Base-by-base conservation (phyloP, 2,888 invertebrate genomes). In the Odiellus spinosus region DNA sequence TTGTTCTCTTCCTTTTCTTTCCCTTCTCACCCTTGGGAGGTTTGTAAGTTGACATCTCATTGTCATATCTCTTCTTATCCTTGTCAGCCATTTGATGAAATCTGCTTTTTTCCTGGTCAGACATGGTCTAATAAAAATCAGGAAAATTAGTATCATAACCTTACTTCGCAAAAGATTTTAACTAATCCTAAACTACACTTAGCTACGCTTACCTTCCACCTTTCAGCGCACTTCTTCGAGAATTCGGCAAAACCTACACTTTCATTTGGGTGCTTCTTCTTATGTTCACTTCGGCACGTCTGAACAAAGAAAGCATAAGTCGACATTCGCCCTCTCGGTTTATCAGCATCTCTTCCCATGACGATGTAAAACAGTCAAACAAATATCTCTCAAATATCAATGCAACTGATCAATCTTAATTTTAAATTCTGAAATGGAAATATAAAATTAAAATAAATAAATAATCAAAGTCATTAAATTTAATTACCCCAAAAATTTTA, bases 61-160 rank as follows among this genome's bases (percentile, higher is more conserved):
- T 71, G 63, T 95, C 90, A 67, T 91, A 98, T 58, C 98, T 76
- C 65, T 81, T 80, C 74, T 95, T 96, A 71, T 98, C 98, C 63
- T 83, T 84, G 62, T 93, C 93, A 1, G 98, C 96, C 88, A 98
- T 86, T 66, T 95, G 95, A 64, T 95, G 93, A 77, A 98, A 98
- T 59, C 95, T 76, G 64, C 87, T 82, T 77, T 96, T 98, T 67
- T 98, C 96, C 65, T 93, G 91, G 61, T 95, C 93, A 51, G 82
- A 80, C 98, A 98, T 98, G 57, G 90, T 91, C 95, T n/a, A n/a
- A n/a, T n/a, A n/a, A n/a, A n/a, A n/a, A n/a, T n/a, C n/a, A n/a
- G n/a, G n/a, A n/a, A n/a, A n/a, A n/a, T n/a, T n/a, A n/a, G n/a
- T n/a, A n/a, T n/a, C n/a, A n/a, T n/a, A n/a, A n/a, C n/a, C n/a